Evolutionary conservation across 53 echinoderm and acorn worm genomes (phyloP).

Genomic region (Astropecten irregularis): DNA sequence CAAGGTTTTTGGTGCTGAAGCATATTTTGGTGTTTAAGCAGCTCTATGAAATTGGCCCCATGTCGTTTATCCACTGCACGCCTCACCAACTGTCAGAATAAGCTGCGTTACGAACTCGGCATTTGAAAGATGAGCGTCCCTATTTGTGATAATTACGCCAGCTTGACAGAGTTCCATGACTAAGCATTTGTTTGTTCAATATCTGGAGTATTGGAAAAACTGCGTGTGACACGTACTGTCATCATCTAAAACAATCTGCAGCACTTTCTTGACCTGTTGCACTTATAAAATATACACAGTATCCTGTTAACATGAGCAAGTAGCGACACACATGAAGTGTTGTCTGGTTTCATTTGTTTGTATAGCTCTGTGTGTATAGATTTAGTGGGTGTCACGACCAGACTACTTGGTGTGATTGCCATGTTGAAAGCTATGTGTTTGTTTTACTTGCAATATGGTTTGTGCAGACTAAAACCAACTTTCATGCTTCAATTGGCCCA

Average conservation of each 20-base stretch:
- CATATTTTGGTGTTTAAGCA: too few relatives aligned
- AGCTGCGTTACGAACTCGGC: too few relatives aligned
- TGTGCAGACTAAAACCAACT: constrained; percentile 37
- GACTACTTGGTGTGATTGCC: background rate
- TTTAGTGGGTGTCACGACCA: background rate
- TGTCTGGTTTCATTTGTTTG: constrained; percentile 17
- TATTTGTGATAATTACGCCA: constrained; percentile 5
- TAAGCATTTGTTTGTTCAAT: constrained; percentile 5
- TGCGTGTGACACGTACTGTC: background rate
- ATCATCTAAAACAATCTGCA: constrained; percentile 21
- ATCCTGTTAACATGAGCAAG: background rate
- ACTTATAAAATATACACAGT: constrained; percentile 26
- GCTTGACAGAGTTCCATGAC: background rate
- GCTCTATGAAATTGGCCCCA: too few relatives aligned
- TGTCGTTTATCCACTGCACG: too few relatives aligned
- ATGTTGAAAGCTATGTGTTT: constrained; percentile 12
- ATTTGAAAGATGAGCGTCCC: background rate
- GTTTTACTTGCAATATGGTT: constrained; percentile 53
- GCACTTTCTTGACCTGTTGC: constrained; percentile 14
- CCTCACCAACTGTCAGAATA: too few relatives aligned
- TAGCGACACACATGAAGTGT: constrained; percentile 9
- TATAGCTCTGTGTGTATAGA: background rate
- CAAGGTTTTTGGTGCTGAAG: too few relatives aligned
- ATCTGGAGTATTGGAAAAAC: background rate
- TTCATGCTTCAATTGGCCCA: too few relatives aligned